These are phyloP conservation scores for Physocephala rufipes DNA, from an alignment of 2,888 invertebrate species.

Conservation along the genomic window DNA sequence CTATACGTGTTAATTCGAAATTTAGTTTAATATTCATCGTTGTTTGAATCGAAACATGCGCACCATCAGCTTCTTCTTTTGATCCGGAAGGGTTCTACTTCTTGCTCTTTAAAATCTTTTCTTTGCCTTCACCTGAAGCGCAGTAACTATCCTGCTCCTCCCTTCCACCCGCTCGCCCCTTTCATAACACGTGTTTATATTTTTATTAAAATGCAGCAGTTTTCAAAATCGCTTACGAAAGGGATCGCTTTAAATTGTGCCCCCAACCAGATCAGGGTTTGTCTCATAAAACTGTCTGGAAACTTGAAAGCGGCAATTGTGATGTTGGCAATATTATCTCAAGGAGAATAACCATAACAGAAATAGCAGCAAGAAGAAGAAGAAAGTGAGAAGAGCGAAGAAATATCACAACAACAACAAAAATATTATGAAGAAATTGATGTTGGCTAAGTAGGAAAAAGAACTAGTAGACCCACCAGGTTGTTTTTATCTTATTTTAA, in stretches of 20 bases:
- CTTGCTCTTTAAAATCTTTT: neutral
- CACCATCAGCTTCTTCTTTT: too few species aligned
- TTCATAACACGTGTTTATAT: neutral
- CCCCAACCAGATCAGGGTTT: conserved; percentile 36
- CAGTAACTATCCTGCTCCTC: neutral
- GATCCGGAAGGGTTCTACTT: neutral
- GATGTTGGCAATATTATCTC: conserved; percentile 35
- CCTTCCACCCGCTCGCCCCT: neutral
- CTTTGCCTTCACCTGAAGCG: neutral
- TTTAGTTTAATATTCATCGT: too few species aligned
- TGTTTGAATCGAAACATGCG: too few species aligned
- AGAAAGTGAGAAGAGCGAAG: neutral
- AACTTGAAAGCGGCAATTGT: conserved; percentile 45
- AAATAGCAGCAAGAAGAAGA: neutral
- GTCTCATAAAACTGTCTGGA: conserved; percentile 54
- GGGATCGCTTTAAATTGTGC: conserved; percentile 36
- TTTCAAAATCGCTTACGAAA: conserved; percentile 37
- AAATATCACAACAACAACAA: too few species aligned
- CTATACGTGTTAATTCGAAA: too few species aligned
- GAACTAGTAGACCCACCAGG: too few species aligned
- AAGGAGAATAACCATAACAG: neutral
- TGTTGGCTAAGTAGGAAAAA: too few species aligned
- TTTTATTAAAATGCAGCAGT: neutral
- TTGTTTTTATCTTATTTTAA: too few species aligned
- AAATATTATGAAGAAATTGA: too few species aligned